phyloP scores from a whole-genome alignment of 1,140 invertebrate genomes.

The Glomeris maerens region DNA sequence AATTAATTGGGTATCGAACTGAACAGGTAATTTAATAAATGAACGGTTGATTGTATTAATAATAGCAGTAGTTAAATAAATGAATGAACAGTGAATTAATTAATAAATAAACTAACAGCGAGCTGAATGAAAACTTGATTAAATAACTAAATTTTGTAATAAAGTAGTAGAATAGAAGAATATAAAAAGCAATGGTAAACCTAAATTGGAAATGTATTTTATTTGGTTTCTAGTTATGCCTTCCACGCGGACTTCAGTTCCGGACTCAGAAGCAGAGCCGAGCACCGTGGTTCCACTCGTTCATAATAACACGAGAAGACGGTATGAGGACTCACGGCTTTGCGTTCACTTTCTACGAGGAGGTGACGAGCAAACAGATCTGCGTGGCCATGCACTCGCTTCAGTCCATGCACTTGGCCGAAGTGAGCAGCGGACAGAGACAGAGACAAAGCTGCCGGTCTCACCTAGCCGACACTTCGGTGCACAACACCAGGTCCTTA shows the following conservation, averaged over 20 bases:
- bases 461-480: constrained; percentile 30
- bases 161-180: too few relatives aligned
- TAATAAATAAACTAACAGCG: too few relatives aligned
- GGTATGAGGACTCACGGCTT: constrained; percentile 86
- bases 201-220: too few relatives aligned
- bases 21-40: too few relatives aligned
- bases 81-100: too few relatives aligned
- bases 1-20: too few relatives aligned
- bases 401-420: constrained; percentile 83
- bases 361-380: constrained; percentile 78
- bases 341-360: constrained; percentile 87
- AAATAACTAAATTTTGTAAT: too few relatives aligned
- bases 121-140: too few relatives aligned
- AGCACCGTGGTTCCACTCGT: constrained; percentile 85
- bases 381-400: constrained; percentile 87
- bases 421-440: constrained; percentile 42
- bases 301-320: constrained; percentile 92
- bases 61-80: too few relatives aligned
- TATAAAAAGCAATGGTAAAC: too few relatives aligned
- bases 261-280: constrained; percentile 82
- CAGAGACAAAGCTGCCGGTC: background rate
- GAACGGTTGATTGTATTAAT: too few relatives aligned
- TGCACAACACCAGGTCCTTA: constrained; percentile 53
- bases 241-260: constrained; percentile 85
- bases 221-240: constrained; percentile 56